Evolutionary conservation across 2,113 vertebrate species (phyloP).

Genomic region (Oncorhynchus kisutch): DNA sequence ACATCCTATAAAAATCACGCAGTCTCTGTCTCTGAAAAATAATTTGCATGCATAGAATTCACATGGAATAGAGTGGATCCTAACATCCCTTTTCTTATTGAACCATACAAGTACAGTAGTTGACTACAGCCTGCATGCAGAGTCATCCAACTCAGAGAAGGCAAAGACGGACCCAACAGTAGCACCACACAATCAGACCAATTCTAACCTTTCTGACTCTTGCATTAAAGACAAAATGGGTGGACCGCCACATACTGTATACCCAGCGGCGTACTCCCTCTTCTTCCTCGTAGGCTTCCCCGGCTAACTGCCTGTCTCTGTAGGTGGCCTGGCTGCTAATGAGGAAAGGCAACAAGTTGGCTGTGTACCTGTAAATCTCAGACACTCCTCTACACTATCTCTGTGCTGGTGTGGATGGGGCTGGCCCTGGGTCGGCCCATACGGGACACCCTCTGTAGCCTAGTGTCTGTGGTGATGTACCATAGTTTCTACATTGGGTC

Average conservation of each 20-base stretch:
- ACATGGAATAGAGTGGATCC: not conserved
- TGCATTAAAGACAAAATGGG: not conserved
- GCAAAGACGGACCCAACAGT: constrained; percentile 3
- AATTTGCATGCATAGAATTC: constrained; percentile 5
- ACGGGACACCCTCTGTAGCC: constrained; percentile 73
- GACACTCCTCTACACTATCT: constrained; percentile 81
- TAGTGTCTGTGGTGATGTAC: constrained; percentile 79
- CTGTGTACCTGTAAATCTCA: constrained; percentile 80
- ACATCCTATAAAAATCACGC: not conserved
- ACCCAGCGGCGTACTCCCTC: constrained; percentile 73
- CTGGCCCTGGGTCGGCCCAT: constrained; percentile 67
- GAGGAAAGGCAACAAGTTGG: constrained; percentile 78
- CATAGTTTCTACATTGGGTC: constrained; percentile 88
- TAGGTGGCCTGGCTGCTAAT: constrained; percentile 81
- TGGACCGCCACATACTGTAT: constrained; percentile 46
- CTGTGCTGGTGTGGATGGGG: constrained; percentile 83
- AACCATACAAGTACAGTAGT: no score
- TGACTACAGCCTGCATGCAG: not conserved
- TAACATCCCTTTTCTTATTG: not conserved
- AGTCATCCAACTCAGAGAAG: not conserved
- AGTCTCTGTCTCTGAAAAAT: not conserved
- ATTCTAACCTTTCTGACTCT: not conserved
- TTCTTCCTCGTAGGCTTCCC: constrained; percentile 82
- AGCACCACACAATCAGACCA: not conserved
- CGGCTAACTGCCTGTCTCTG: constrained; percentile 81